Evolutionary conservation across 2,888 invertebrate genomes (phyloP).

Genomic region (Troglohyphantes excavatus): DNA sequence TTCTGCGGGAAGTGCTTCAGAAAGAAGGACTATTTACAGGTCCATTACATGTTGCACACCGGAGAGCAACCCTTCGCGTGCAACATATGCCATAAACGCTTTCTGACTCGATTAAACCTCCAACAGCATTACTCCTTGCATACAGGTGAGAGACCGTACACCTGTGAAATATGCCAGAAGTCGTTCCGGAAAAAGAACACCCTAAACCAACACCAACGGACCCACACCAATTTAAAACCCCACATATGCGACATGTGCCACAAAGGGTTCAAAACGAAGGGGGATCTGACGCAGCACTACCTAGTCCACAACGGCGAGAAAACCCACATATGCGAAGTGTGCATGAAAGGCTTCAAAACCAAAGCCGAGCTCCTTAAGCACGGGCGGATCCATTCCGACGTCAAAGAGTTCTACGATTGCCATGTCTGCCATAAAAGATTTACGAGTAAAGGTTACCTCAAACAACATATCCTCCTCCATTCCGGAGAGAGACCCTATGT

Average conservation of each 20-base stretch:
- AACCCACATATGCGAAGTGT: conserved; percentile 45
- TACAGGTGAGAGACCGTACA: conserved; percentile 56
- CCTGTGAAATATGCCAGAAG: conserved; percentile 57
- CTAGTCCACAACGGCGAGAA: conserved; percentile 68
- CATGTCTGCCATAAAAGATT: conserved; percentile 51
- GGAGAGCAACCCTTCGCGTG: conserved; percentile 62
- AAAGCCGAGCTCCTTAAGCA: conserved; percentile 65
- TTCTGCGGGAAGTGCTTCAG: conserved; percentile 53
- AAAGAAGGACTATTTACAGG: conserved; percentile 65
- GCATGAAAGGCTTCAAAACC: conserved; percentile 68
- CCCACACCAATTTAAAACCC: conserved; percentile 53
- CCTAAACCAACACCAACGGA: conserved; percentile 65
- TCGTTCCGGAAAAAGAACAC: conserved; percentile 69
- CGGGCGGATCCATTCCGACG: conserved; percentile 19
- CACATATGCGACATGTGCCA: conserved; percentile 63
- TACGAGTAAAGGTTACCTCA: conserved; percentile 49
- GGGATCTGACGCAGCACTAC: conserved; percentile 71
- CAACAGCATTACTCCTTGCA: conserved; percentile 65
- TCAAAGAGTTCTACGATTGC: conserved; percentile 47
- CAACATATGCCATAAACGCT: conserved; percentile 44
- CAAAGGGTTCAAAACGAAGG: conserved; percentile 71
- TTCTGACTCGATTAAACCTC: conserved; percentile 57
- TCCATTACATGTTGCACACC: conserved; percentile 57
- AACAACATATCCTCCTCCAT: conserved; percentile 46
- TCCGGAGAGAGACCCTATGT: conserved; percentile 42